Evolutionary conservation across 2,113 vertebrate genomes (phyloP), one percentile per base, ranked within the genome.

Genomic region (Plecturocebus donacophilus): DNA sequence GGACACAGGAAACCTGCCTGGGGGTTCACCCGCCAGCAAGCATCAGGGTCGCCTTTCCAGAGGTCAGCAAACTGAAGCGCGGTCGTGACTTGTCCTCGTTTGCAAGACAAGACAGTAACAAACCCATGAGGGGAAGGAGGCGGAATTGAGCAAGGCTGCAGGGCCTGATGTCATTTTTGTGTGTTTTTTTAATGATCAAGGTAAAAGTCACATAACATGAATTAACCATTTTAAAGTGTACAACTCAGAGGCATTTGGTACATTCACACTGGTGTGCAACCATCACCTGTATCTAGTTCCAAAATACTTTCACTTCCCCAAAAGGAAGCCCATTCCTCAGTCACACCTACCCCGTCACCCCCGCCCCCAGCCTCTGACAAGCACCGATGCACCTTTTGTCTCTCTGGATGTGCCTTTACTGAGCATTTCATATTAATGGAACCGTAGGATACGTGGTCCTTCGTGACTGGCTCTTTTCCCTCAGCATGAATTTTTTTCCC

Each of bases 61-160:
- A 84, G 75, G 19, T 11, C 25, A 52, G 49, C 49, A 70, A 42
- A 38, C 35, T 17, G 61, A 27, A 49, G 25, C 2, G 42, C 38
- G 35, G 2, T 80, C 0, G 6, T 49, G 61, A 49, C 20, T 23
- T 64, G n/a, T 23, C 38, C 21, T 0, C 0, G 1, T 54, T 6
- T 4, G 35, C 35, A 49, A 73, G 17, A 40, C 38, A 47, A 40
- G 4, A 8, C n/a, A 90, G 40, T 16, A 45, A 70, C 30, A 30
- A 27, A 49, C 49, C 21, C 35, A 12, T 27, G 35, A n/a, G 38
- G 11, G 11, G 12, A 87, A 7, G 45, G 7, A 49, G 2, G 12
- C 52, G 23, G 68, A 79, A 42, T 21, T 32, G 56, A 81, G 68
- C 25, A 45, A 56, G 8, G 40, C 5, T n/a, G 16, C 13, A n/a